Conservation (phyloP, 2,888 invertebrate genomes). For the Cerceris ruficornis region DNA sequence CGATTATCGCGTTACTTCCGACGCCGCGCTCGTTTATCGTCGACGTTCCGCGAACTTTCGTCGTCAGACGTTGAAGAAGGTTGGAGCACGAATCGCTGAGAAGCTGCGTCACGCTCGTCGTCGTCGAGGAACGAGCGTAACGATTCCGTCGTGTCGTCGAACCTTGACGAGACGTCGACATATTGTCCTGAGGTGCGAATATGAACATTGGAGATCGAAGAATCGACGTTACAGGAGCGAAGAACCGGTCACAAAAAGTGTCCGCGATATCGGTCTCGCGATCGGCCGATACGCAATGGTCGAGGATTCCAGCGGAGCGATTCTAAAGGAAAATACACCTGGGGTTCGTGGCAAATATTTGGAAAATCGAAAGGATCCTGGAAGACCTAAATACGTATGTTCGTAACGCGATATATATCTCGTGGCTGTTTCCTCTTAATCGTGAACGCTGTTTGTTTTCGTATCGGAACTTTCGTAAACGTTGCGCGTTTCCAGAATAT, state of each 20-base stretch:
- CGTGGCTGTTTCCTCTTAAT: neutral
- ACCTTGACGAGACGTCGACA: conserved; percentile 80
- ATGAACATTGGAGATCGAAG: conserved; percentile 77
- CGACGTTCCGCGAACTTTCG: conserved; percentile 90
- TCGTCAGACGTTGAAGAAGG: conserved; percentile 90
- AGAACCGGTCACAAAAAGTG: neutral
- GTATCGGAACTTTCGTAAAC: neutral
- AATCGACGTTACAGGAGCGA: neutral
- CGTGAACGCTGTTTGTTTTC: conserved; percentile 29
- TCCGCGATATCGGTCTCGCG: neutral
- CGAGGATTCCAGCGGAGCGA: neutral
- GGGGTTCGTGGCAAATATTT: conserved; percentile 1
- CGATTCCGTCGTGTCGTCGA: conserved; percentile 84
- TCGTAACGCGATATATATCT: neutral
- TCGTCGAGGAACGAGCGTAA: conserved; percentile 90
- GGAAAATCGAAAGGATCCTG: neutral
- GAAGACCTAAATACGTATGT: neutral
- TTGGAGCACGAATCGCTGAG: conserved; percentile 94
- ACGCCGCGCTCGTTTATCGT: conserved; percentile 81
- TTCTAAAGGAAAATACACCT: neutral
- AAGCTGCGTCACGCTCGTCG: conserved; percentile 92
- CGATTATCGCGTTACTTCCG: conserved; percentile 1
- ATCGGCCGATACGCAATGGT: neutral
- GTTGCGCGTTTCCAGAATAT: neutral
- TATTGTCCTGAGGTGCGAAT: conserved; percentile 74